These are phyloP conservation scores for human DNA, from an alignment of 2,113 vertebrate species.

Conservation along the genomic window GRCh38 chr7:131369501-131370000, in stretches of 20 bases:
- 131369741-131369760: not conserved
- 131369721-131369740: not conserved
- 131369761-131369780: not conserved
- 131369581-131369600: not conserved
- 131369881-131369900: no score
- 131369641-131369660: not conserved
- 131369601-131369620: not conserved
- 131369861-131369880: no score
- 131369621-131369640: not conserved
- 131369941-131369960: no score
- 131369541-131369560: not conserved
- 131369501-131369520: not conserved
- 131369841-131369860: no score
- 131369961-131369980: no score
- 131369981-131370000: rapidly evolving
- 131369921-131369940: no score
- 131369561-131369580: not conserved
- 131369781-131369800: not conserved
- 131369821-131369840: not conserved
- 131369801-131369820: not conserved
- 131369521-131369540: not conserved
- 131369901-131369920: no score
- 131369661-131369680: not conserved
- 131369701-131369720: not conserved
- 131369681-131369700: not conserved